Conservation (phyloP, 2,113 vertebrate genomes). For the Athene cunicularia region DNA sequence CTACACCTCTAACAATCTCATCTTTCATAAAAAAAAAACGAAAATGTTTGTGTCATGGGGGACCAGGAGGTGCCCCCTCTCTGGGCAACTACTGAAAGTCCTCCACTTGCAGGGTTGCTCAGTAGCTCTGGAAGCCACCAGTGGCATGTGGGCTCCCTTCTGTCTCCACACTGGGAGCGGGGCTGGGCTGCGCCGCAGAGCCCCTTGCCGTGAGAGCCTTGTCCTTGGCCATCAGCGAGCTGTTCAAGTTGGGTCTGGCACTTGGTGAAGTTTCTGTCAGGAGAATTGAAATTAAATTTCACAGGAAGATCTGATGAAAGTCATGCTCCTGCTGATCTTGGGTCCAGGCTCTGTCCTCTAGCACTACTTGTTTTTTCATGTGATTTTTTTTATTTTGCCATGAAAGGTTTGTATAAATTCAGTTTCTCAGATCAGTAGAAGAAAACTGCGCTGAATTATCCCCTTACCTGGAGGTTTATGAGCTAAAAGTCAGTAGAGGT, state of each 20-base stretch:
- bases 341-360: neutral
- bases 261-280: neutral
- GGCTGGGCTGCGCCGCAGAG: neutral
- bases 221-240: neutral
- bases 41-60: rapidly evolving
- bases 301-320: neutral
- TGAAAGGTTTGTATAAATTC: neutral
- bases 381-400: neutral
- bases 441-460: neutral
- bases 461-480: neutral
- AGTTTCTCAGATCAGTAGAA: neutral
- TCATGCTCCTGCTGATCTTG: neutral
- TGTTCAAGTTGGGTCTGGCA: neutral
- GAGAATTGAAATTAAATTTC: neutral
- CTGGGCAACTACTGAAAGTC: neutral
- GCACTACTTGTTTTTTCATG: neutral
- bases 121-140: neutral
- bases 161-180: rapidly evolving
- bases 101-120: neutral
- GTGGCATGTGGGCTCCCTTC: neutral
- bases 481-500: neutral
- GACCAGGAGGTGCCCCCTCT: neutral
- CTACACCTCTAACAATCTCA: neutral
- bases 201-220: neutral
- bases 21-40: neutral